Percentiles rank a stretch among this genome's conserved stretches.
These are phyloP conservation scores for Drosophila fulvimacula DNA, from an alignment of 2,888 invertebrate species.

Conservation along the genomic window DNA sequence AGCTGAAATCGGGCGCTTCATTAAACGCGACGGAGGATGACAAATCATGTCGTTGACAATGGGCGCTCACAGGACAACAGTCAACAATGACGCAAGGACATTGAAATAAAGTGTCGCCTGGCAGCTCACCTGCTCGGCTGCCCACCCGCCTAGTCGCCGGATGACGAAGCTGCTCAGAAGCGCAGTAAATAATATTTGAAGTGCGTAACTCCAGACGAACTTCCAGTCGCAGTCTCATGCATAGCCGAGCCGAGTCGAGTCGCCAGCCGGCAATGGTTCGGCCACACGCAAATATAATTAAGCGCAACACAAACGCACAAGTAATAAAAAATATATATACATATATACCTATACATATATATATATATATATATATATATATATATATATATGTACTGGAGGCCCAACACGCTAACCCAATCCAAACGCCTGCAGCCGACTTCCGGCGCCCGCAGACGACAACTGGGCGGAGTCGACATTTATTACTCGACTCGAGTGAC, in stretches of 20 bases:
- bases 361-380: too few relatives aligned
- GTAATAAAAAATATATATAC: constrained; percentile 39
- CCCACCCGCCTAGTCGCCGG: constrained; percentile 12
- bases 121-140: constrained; percentile 19
- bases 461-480: constrained; percentile 20
- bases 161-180: constrained; percentile 20
- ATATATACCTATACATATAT: background rate
- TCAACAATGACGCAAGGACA: constrained; percentile 66
- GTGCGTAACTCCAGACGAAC: constrained; percentile 40
- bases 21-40: constrained; percentile 64
- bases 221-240: constrained; percentile 42
- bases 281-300: constrained; percentile 82
- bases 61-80: constrained; percentile 42
- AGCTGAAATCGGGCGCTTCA: constrained; percentile 55
- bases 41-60: constrained; percentile 81
- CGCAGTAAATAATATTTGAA: constrained; percentile 58
- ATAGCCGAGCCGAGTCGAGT: constrained; percentile 4
- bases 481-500: constrained; percentile 29
- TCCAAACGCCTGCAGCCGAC: constrained; percentile 24
- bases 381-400: background rate
- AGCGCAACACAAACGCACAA: constrained; percentile 62
- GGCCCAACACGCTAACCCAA: constrained; percentile 58
- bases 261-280: constrained; percentile 45
- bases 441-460: constrained; percentile 48
- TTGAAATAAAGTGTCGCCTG: constrained; percentile 48